Conservation (phyloP, 2,888 invertebrate species). For the Margaritifera margaritifera region DNA sequence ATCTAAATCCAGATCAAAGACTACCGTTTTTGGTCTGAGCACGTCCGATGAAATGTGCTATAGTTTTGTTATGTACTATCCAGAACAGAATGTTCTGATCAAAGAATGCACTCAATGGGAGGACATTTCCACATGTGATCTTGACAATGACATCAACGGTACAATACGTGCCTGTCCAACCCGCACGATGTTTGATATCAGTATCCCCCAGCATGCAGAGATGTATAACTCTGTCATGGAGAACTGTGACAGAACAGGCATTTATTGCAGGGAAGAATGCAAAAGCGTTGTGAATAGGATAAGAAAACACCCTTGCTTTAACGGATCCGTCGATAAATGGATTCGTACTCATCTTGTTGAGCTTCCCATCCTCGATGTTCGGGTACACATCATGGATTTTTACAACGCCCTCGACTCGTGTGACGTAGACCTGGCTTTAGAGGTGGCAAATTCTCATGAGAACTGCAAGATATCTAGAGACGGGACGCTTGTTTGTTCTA, state of each 20-base stretch:
- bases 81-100: constrained; percentile 19
- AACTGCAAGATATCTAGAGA: no score
- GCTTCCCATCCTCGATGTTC: no score
- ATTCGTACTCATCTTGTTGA: neutral
- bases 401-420: no score
- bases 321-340: constrained; percentile 18
- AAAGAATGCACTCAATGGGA: constrained; percentile 9
- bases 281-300: constrained; percentile 16
- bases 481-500: no score
- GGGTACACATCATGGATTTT: no score
- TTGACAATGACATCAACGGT: neutral
- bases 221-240: constrained; percentile 9
- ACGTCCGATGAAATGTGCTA: constrained; percentile 62
- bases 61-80: constrained; percentile 53
- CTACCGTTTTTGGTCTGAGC: constrained; percentile 43
- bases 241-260: constrained; percentile 17
- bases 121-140: constrained; percentile 13
- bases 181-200: no score
- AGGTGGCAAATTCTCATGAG: no score
- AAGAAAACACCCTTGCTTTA: constrained; percentile 33
- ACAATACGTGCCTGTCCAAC: no score
- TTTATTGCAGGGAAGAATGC: constrained; percentile 31
- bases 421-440: no score
- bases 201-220: constrained; percentile 7
- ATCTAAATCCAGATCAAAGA: constrained; percentile 24